Percentiles rank a stretch among this genome's conserved stretches.
Evolutionary conservation across 2,113 vertebrate genomes (phyloP).

Genomic region (Ellobius talpinus): DNA sequence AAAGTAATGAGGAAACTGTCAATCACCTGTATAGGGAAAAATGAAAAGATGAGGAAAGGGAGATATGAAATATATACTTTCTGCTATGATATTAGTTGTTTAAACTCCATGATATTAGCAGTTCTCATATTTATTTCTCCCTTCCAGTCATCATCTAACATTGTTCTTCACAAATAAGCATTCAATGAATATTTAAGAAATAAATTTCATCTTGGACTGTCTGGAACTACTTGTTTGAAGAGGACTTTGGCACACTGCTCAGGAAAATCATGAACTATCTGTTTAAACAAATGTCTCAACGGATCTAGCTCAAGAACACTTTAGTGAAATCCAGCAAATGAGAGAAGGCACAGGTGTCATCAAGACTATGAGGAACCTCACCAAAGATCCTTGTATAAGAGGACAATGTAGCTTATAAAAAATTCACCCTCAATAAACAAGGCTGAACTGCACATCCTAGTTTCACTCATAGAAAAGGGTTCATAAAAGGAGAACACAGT

Average conservation of each 20-base stretch:
- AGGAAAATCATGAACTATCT: slow-evolving; percentile 7
- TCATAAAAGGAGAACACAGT: background rate
- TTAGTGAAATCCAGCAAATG: background rate
- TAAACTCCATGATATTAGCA: background rate
- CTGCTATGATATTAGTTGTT: background rate
- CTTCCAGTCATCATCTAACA: background rate
- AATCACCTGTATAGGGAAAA: background rate
- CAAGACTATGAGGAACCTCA: background rate
- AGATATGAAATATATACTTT: background rate
- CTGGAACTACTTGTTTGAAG: slow-evolving; percentile 54
- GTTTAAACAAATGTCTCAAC: slow-evolving; percentile 42
- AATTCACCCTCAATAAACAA: slow-evolving; percentile 15
- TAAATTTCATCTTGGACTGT: slow-evolving; percentile 49
- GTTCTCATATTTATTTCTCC: slow-evolving; percentile 1
- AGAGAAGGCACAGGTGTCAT: background rate
- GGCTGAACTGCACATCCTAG: background rate
- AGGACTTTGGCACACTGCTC: slow-evolving; percentile 39
- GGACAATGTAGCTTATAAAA: background rate
- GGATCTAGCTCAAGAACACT: background rate
- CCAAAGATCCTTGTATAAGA: background rate
- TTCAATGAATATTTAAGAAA: slow-evolving; percentile 46
- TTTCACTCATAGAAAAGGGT: background rate
- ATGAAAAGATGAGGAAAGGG: background rate
- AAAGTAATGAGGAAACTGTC: background rate
- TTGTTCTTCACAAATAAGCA: background rate